Base-by-base conservation (phyloP, 2,888 invertebrate genomes). In the Timandra comae region DNA sequence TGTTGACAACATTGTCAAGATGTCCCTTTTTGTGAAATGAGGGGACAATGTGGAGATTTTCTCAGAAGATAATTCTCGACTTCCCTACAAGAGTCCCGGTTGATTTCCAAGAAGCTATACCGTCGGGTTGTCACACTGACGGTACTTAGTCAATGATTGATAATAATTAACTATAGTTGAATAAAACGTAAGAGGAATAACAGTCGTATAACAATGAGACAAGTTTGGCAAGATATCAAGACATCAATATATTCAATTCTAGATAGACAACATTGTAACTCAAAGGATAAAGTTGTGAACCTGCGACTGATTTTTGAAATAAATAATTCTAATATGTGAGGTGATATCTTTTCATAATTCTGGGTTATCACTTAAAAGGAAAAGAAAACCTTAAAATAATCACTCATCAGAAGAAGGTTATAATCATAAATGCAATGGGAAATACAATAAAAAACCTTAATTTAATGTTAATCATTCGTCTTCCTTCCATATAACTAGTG, bases 51-150 rank as follows among this genome's bases (percentile, higher is more conserved):
- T 49, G 46, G 43, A 42, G 33, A 35, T 43, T 41, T 78, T 75
- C 79, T 56, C 41, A 63, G 76, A 77, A 77, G 50, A 57, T 44
- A 50, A 53, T 51, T 62, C 56, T 54, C 46, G 52, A 46, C 63
- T 67, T 69, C 63, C 63, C 62, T 63, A 51, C 61, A 41, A 47
- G 56, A 58, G 59, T 60, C 66, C 63, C 65, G 63, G 56, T 65
- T 49, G 49, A 59, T 61, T 80, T 74, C 75, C 48, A 46, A 66
- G 78, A 75, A 75, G 44, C 39, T 28, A 30, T 51, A 35, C 43
- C 24, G 34, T 34, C 33, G 38, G 30, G 40, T 42, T 33, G 12
- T 30, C 30, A 30, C 34, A 33, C 25, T 37, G 34, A 44, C 36
- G 30, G 16, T 16, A 16, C 16, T 16, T 16, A 16, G 16, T 43